Evolutionary conservation across 2,113 vertebrate genomes (phyloP).

Genomic region (Zosterops lateralis): DNA sequence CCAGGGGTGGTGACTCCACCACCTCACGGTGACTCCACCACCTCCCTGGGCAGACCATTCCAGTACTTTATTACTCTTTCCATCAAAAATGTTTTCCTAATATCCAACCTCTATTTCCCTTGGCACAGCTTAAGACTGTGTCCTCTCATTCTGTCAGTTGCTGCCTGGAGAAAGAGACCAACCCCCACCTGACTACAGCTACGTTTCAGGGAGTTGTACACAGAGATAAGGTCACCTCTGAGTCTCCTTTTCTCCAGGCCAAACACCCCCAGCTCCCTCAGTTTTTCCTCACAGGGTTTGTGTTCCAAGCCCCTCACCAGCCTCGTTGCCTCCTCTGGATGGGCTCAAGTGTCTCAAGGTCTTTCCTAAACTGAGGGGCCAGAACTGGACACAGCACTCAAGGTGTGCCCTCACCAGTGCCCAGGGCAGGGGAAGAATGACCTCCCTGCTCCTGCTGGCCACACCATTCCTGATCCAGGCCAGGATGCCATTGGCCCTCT

Average conservation of each 20-base stretch:
- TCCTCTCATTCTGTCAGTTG: not conserved
- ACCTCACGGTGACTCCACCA: not conserved
- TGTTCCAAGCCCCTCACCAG: not conserved
- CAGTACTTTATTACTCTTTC: not conserved
- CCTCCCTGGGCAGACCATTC: not conserved
- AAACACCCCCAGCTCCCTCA: not conserved
- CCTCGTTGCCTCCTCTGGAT: not conserved
- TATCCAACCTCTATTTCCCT: not conserved
- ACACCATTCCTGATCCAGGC: not conserved
- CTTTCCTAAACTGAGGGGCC: not conserved
- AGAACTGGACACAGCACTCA: not conserved
- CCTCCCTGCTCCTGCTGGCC: not conserved
- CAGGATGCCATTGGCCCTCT: not conserved
- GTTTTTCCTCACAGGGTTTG: not conserved
- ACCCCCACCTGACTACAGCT: not conserved
- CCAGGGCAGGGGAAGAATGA: not conserved
- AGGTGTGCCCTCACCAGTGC: too few relatives aligned
- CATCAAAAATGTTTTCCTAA: not conserved
- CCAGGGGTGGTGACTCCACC: not conserved
- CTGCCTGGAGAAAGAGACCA: not conserved
- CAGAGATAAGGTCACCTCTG: not conserved
- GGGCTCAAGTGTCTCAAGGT: fast-evolving
- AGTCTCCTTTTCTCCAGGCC: not conserved
- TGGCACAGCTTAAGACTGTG: fast-evolving
- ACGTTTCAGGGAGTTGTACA: not conserved